Base-by-base conservation (phyloP, 2,113 vertebrate genomes). In the Nyctereutes procyonoides region DNA sequence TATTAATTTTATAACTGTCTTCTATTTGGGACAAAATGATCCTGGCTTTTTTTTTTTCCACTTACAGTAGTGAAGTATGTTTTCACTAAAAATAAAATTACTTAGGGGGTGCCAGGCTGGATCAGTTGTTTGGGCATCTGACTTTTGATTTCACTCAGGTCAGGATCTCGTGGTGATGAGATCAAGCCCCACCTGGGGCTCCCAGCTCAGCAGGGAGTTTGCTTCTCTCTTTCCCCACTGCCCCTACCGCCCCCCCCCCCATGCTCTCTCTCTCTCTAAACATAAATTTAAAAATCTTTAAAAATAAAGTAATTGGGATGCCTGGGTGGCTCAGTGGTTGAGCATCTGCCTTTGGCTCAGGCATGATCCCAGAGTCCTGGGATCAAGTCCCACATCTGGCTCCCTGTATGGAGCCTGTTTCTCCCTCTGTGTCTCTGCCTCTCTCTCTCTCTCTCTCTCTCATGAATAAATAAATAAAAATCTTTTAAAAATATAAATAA, bases 51-150 rank as follows among this genome's bases (percentile, higher is more conserved):
- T 62, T 43, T 84, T 65, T 82, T 28, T 24, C 14, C 8, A n/a
- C 14, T 83, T 89, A 43, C 0, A 8, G 7, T 48, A 63, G 58
- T 90, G n/a, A 73, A 32, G 43, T 22, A 65, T 55, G 71, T 76
- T 90, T 96, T 74, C 73, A 93, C 67, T 95, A 69, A 88, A 88
- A 43, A 79, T 69, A 91, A 85, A 91, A 62, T 19, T 38, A 86
- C 19, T 19, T n/a, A 69, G n/a, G 32, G 32, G 32, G 32, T 8
- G 0, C 32, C 67, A n/a, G 32, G 13, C 32, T 19, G n/a, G 67
- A 32, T 69, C 32, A 35, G 67, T 35, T 1, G 32, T 32, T 69
- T 17, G 32, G 16, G 16, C 32, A 9, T 69, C 67, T 19, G 32
- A 35, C 32, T 35, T 17, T 69, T 69, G 67, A 69, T 69, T 69